Evolutionary conservation across 1,140 invertebrate genomes (phyloP).

Genomic region (Psix sp.): DNA sequence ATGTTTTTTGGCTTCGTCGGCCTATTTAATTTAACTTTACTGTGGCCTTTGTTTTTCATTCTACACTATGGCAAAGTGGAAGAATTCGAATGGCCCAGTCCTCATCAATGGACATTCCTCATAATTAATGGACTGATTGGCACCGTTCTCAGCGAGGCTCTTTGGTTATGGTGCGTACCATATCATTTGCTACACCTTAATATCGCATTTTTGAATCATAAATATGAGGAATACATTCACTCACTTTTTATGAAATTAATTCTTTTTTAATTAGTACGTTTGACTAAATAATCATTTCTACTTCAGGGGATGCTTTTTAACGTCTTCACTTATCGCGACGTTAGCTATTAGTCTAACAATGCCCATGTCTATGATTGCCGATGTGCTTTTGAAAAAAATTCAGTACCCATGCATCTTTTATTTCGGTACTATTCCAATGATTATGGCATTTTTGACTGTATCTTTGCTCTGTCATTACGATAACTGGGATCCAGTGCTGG

Average conservation of each 20-base stretch:
- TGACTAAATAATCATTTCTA: conserved; percentile 11
- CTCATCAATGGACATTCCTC: conserved; percentile 86
- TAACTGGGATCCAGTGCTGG: conserved; percentile 88
- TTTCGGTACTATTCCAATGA: conserved; percentile 86
- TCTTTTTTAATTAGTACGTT: conserved; percentile 38
- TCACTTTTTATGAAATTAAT: no score
- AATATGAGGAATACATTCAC: no score
- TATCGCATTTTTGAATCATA: no score
- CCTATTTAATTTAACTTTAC: conserved; percentile 86
- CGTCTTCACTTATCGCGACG: conserved; percentile 91
- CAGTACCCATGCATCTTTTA: conserved; percentile 87
- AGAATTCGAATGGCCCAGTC: conserved; percentile 88
- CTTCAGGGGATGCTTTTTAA: conserved; percentile 91
- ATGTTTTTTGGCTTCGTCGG: conserved; percentile 96
- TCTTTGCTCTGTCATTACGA: conserved; percentile 88
- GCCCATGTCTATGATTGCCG: conserved; percentile 89
- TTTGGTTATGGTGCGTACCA: conserved; percentile 94
- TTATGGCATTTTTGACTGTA: conserved; percentile 86
- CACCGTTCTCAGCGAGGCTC: conserved; percentile 89
- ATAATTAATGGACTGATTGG: conserved; percentile 91
- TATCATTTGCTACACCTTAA: no score
- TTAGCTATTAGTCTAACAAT: conserved; percentile 89
- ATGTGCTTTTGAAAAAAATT: conserved; percentile 86
- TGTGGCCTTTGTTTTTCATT: conserved; percentile 92
- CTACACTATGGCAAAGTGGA: conserved; percentile 88